A percentile compares a stretch with the other conserved stretches of the same genome.
phyloP scores from a whole-genome alignment of 2,888 invertebrate species.

The Pelosia muscerda region DNA sequence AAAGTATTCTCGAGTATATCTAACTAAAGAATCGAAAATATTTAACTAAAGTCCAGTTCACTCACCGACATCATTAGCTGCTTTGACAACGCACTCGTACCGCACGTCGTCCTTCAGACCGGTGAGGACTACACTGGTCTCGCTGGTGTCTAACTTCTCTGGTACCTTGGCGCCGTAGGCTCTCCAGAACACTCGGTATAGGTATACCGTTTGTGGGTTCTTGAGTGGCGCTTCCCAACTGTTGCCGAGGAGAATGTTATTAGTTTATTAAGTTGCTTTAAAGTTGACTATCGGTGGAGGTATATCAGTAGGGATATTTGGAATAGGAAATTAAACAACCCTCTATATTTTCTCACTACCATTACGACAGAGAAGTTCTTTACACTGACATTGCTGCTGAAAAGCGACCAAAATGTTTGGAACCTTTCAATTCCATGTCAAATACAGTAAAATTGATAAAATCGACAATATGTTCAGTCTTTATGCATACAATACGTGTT shows the following conservation, averaged over 20 bases:
- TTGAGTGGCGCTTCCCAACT: constrained; percentile 94
- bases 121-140: constrained; percentile 90
- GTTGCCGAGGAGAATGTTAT: neutral
- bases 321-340: too few species aligned
- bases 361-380: too few species aligned
- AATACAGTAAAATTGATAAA: too few species aligned
- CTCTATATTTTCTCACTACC: neutral
- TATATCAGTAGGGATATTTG: too few species aligned
- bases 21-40: too few species aligned
- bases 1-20: neutral
- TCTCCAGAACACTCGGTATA: constrained; percentile 94
- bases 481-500: too few species aligned
- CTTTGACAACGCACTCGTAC: constrained; percentile 94
- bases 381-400: too few species aligned
- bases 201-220: constrained; percentile 93
- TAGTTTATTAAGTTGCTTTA: too few species aligned
- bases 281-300: too few species aligned
- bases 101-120: constrained; percentile 90
- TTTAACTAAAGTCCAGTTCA: constrained; percentile 28
- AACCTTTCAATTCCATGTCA: too few species aligned
- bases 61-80: constrained; percentile 91
- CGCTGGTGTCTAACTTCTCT: constrained; percentile 91
- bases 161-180: constrained; percentile 88
- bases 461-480: too few species aligned
- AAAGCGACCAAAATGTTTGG: too few species aligned